Base-by-base conservation (phyloP, 2,888 invertebrate genomes). In the Argyresthia albistria region DNA sequence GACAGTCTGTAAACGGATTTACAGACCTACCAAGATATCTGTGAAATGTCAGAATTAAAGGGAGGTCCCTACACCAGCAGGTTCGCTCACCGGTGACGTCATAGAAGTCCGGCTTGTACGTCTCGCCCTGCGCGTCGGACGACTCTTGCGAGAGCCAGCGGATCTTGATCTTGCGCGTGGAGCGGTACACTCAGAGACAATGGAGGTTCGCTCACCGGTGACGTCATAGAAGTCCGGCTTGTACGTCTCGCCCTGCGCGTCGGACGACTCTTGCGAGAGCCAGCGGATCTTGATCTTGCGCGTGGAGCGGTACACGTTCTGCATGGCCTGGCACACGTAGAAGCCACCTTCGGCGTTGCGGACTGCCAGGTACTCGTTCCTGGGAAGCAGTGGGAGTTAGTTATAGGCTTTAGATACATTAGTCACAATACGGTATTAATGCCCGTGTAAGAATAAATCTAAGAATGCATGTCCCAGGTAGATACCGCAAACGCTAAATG, bases 291-390 rank as follows among this genome's bases (percentile, higher is more conserved):
- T 93, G 70, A 97, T 96, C 73, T 93, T 93, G 55, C 93, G 91
- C 37, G 95, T 95, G 50, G 92, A 92, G 69, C 94, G 94, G 79
- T 95, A 96, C 55, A 97, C 94, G 76, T 97, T 97, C 83, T 97
- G 96, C 81, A 94, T 91, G 0, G 96, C 91, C 76, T 97, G 96
- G 74, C 97, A 97, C 55, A 97, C 91, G 75, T 93, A 95, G 81
- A 95, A 95, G 58, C 93, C 91, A 60, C 96, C 96, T 72, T 96
- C 96, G 0, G 94, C 93, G 73, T 97, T 97, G 61, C 97, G 91
- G 0, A 97, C 96, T 1, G 97, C 97, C 68, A 97, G 82, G 81
- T 96, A 97, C 79, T 96, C 95, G 70, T 95, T 95, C 74, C 95
- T 88, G 58, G 3, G 53, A 60, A 56, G 49, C 55, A 53, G n/a